A percentile compares a stretch with the other conserved stretches of the same genome.
phyloP scores from a whole-genome alignment of 2,797 vertebrate genomes.

The Epinephelus awoara region DNA sequence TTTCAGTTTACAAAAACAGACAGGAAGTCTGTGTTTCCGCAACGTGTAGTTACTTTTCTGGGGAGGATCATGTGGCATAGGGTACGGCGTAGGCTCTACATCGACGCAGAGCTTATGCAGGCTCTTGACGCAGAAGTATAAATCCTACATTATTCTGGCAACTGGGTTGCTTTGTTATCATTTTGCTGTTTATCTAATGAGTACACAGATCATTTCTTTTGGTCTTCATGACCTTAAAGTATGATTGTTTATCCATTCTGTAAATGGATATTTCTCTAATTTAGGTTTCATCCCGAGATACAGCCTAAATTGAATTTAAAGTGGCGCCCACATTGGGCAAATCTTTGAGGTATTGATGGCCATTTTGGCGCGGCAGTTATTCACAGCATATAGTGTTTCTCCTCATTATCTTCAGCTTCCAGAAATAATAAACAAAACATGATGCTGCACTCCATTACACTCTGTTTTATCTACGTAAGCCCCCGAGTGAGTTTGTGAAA shows the following conservation, averaged over 20 bases:
- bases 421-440: slow-evolving; percentile 48
- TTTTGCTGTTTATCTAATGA: slow-evolving; percentile 43
- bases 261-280: slow-evolving; percentile 1
- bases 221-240: not conserved
- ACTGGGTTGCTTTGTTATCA: not conserved
- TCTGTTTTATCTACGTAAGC: slow-evolving; percentile 32
- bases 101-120: no score
- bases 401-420: slow-evolving; percentile 36
- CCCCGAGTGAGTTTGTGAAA: slow-evolving; percentile 26
- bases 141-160: no score
- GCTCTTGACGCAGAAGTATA: no score
- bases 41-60: no score
- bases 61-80: no score
- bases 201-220: slow-evolving; percentile 10
- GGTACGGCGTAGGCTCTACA: no score
- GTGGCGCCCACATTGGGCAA: slow-evolving; percentile 10
- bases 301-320: slow-evolving; percentile 23
- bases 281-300: not conserved
- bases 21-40: no score
- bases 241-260: not conserved
- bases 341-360: not conserved
- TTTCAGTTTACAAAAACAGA: no score
- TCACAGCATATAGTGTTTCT: slow-evolving; percentile 11
- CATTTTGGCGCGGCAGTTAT: slow-evolving; percentile 13
- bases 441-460: slow-evolving; percentile 45